A percentile compares a stretch with the other conserved stretches of the same genome.
These are phyloP conservation scores for Eupithecia dodoneata DNA, from an alignment of 2,888 invertebrate genomes.

Conservation along the genomic window DNA sequence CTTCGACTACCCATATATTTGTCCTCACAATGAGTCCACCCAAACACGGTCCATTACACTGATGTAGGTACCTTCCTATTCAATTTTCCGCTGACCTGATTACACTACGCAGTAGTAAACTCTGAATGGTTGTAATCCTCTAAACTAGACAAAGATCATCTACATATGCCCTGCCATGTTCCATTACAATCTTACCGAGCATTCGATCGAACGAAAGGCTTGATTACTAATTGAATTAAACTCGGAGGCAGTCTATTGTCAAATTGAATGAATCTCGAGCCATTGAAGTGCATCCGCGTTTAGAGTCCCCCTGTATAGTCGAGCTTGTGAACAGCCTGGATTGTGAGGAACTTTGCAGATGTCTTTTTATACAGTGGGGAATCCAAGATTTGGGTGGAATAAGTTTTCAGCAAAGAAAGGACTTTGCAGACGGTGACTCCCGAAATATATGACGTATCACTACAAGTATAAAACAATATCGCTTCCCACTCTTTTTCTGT, in stretches of 20 bases:
- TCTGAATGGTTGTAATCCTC: neutral
- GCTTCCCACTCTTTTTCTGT: too few species aligned
- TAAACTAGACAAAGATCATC: neutral
- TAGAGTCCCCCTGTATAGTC: slow-evolving; percentile 27
- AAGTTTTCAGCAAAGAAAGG: slow-evolving; percentile 18
- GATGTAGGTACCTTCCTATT: neutral
- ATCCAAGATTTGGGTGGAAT: slow-evolving; percentile 5
- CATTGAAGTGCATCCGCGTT: slow-evolving; percentile 31
- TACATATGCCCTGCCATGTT: slow-evolving; percentile 3
- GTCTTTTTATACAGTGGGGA: slow-evolving; percentile 17
- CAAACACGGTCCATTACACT: neutral
- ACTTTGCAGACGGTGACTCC: slow-evolving; percentile 3
- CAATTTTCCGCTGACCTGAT: neutral
- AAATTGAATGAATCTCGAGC: slow-evolving; percentile 29
- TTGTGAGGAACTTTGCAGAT: slow-evolving; percentile 28
- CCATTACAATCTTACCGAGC: slow-evolving; percentile 18
- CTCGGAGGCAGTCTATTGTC: slow-evolving; percentile 36
- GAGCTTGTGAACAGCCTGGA: slow-evolving; percentile 26
- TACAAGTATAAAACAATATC: too few species aligned
- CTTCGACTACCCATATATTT: neutral
- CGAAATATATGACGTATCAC: neutral
- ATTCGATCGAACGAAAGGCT: slow-evolving; percentile 30
- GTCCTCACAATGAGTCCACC: neutral
- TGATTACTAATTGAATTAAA: slow-evolving; percentile 40
- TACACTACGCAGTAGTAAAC: neutral